Conservation (phyloP, 2,797 vertebrate species). For the Sylvilagus floridanus region DNA sequence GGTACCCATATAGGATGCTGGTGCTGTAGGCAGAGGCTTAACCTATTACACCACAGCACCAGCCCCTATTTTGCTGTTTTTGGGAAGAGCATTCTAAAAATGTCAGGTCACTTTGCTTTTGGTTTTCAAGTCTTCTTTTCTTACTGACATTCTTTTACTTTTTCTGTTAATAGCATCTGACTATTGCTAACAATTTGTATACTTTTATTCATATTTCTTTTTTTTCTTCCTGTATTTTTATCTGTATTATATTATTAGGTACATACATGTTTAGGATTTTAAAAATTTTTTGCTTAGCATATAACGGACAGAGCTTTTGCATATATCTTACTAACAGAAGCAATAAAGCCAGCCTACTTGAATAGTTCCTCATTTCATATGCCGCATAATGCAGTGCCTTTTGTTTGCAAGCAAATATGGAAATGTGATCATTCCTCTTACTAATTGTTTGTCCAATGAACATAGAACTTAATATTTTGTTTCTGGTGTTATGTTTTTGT, state of each 20-base stretch:
- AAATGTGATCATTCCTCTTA: neutral
- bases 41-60: too few species aligned
- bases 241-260: neutral
- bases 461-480: neutral
- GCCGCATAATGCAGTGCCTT: neutral
- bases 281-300: conserved; percentile 32
- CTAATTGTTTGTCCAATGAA: neutral
- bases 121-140: neutral
- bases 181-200: neutral
- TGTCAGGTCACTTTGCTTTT: neutral
- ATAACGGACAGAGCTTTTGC: neutral
- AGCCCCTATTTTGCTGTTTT: neutral
- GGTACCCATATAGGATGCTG: too few species aligned
- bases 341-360: neutral
- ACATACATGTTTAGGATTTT: neutral
- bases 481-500: neutral
- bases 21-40: too few species aligned
- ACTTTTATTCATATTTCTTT: neutral
- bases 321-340: neutral
- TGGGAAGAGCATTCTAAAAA: neutral
- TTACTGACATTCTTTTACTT: neutral
- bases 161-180: neutral
- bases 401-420: neutral
- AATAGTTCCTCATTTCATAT: neutral
- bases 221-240: neutral